These are phyloP conservation scores for Andrena minutula DNA, from an alignment of 2,888 invertebrate genomes.

Conservation along the genomic window DNA sequence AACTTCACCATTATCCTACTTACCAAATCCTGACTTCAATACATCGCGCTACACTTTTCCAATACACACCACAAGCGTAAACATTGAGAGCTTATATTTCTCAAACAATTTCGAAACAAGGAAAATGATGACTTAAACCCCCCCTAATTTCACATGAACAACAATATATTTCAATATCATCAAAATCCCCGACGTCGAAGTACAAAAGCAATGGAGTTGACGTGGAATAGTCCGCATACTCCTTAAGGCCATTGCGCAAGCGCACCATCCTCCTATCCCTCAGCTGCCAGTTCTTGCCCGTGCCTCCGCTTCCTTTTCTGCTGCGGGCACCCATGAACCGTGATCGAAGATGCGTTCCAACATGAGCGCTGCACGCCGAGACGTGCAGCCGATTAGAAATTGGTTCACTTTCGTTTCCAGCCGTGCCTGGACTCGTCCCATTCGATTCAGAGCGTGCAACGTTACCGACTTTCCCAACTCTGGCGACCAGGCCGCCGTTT, in stretches of 20 bases:
- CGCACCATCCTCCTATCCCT: background rate
- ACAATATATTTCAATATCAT: too few species aligned
- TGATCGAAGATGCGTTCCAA: slow-evolving; percentile 51
- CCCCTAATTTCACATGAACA: too few species aligned
- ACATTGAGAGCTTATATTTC: too few species aligned
- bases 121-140: too few species aligned
- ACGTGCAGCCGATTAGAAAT: slow-evolving; percentile 65
- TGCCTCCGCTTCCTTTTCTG: slow-evolving; percentile 17
- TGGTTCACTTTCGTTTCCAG: slow-evolving; percentile 66
- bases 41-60: too few species aligned
- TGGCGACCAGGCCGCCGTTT: slow-evolving; percentile 35
- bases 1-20: too few species aligned
- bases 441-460: slow-evolving; percentile 45
- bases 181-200: too few species aligned
- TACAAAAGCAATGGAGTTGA: too few species aligned
- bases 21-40: too few species aligned
- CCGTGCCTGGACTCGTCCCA: slow-evolving; percentile 10
- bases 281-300: background rate
- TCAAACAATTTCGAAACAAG: too few species aligned
- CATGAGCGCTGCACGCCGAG: slow-evolving; percentile 33
- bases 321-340: slow-evolving; percentile 50
- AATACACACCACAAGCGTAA: too few species aligned
- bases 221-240: background rate
- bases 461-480: slow-evolving; percentile 46
- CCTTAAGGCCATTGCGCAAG: slow-evolving; percentile 21